phyloP scores from a whole-genome alignment of 2,797 vertebrate species.

The Astyanax mexicanus region DNA sequence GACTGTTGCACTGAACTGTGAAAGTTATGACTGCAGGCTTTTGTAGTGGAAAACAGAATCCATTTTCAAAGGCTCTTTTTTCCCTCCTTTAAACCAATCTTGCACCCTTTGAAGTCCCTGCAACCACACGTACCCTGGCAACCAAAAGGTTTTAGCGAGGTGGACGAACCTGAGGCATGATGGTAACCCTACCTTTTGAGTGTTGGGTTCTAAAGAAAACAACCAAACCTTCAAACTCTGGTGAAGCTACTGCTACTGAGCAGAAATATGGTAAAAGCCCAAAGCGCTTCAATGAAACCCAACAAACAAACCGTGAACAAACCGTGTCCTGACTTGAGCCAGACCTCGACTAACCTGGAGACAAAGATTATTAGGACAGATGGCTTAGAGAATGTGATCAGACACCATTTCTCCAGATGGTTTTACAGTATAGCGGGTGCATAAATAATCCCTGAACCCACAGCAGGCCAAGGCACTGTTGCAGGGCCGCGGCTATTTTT shows the following conservation, averaged over 20 bases:
- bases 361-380: background rate
- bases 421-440: slow-evolving; percentile 68
- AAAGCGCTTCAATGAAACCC: background rate
- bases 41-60: slow-evolving; percentile 47
- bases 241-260: background rate
- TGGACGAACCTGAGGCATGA: slow-evolving; percentile 36
- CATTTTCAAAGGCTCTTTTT: slow-evolving; percentile 52
- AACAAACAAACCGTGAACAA: too few relatives aligned
- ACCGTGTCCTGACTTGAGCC: background rate
- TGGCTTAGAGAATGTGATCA: slow-evolving; percentile 14
- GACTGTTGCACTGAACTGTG: background rate
- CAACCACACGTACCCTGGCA: slow-evolving; percentile 55
- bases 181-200: slow-evolving; percentile 40
- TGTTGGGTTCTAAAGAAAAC: background rate
- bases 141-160: slow-evolving; percentile 45
- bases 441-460: slow-evolving; percentile 73
- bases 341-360: background rate
- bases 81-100: slow-evolving; percentile 47
- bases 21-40: slow-evolving; percentile 29
- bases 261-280: background rate
- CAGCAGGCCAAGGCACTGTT: slow-evolving; percentile 73
- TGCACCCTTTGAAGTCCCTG: slow-evolving; percentile 72
- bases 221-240: slow-evolving; percentile 3
- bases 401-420: slow-evolving; percentile 3
- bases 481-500: slow-evolving; percentile 80